A percentile compares a stretch with the other conserved stretches of the same genome.
These are phyloP conservation scores for Ianthella basta DNA, from an alignment of 37 sponge, comb jelly and placozoan genomes.

Conservation along the genomic window DNA sequence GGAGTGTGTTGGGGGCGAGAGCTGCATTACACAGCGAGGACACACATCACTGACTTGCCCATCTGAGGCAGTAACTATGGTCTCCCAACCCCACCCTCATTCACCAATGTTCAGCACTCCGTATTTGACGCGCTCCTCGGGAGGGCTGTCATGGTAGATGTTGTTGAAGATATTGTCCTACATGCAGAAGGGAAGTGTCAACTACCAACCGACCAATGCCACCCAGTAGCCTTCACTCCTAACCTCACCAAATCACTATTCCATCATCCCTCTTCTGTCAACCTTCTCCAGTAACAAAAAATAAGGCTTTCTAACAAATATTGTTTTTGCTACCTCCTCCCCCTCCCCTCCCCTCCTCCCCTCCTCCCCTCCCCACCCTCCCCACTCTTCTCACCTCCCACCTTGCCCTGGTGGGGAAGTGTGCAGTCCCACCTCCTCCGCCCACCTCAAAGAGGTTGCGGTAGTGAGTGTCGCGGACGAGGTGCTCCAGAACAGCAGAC, in stretches of 20 bases:
- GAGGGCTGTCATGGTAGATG: conserved; percentile 46
- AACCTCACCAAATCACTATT: no score
- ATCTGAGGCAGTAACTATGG: no score
- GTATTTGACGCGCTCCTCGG: conserved; percentile 73
- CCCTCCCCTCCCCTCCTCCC: background rate
- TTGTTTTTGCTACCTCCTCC: background rate
- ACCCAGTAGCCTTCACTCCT: no score
- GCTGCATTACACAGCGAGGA: no score
- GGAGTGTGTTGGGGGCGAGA: no score
- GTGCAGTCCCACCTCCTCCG: conserved; percentile 50
- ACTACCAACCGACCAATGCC: no score
- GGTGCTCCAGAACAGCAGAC: conserved; percentile 48
- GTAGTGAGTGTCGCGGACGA: conserved; percentile 77
- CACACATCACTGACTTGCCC: no score
- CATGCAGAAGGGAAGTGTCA: no score
- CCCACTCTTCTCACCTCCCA: conserved; percentile 53
- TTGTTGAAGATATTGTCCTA: conserved; percentile 73
- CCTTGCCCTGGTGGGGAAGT: conserved; percentile 39
- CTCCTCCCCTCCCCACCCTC: background rate
- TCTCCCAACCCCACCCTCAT: no score
- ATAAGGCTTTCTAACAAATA: no score
- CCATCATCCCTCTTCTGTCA: no score
- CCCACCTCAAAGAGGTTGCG: conserved; percentile 74
- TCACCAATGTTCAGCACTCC: conserved; percentile 77
- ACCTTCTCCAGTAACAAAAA: no score